A percentile compares a stretch with the other conserved stretches of the same genome.
phyloP scores from a whole-genome alignment of 2,797 vertebrate genomes.

The Takifugu rubripes region DNA sequence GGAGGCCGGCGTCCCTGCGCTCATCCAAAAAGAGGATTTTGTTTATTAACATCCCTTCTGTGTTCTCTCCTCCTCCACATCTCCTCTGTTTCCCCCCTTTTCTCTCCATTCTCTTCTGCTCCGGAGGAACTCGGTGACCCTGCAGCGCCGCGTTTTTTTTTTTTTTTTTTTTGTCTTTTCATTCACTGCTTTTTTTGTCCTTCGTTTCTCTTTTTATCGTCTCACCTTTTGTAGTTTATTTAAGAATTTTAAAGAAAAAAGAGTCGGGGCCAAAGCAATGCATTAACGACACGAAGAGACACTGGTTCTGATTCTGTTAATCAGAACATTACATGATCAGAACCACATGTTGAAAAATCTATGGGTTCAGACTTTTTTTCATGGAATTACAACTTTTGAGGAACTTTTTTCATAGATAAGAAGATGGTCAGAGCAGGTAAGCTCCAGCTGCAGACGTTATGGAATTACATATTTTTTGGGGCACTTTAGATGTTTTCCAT shows the following conservation, averaged over 20 bases:
- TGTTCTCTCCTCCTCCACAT: slow-evolving; percentile 21
- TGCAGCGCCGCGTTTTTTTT: slow-evolving; percentile 69
- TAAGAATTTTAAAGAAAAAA: no score
- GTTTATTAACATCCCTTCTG: slow-evolving; percentile 63
- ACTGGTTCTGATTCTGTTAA: no score
- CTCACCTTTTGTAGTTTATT: background rate
- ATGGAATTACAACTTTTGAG: background rate
- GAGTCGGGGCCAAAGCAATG: no score
- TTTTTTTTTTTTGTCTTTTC: slow-evolving; percentile 65
- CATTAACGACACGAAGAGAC: no score
- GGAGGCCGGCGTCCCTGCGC: slow-evolving; percentile 18
- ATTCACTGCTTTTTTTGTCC: slow-evolving; percentile 25
- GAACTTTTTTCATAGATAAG: no score
- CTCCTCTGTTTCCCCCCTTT: slow-evolving; percentile 11
- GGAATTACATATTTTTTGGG: no score
- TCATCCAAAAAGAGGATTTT: slow-evolving; percentile 52
- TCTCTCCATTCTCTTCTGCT: slow-evolving; percentile 32
- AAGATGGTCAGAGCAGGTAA: no score
- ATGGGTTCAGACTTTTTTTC: no score
- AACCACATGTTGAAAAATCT: no score
- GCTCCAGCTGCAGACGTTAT: no score
- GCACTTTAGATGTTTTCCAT: no score
- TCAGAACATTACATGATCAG: no score
- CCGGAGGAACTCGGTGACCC: slow-evolving; percentile 74
- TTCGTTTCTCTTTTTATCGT: background rate